A percentile compares a stretch with the other conserved stretches of the same genome.
phyloP scores from a whole-genome alignment of 2,113 vertebrate species.

The Dicentrarchus labrax region DNA sequence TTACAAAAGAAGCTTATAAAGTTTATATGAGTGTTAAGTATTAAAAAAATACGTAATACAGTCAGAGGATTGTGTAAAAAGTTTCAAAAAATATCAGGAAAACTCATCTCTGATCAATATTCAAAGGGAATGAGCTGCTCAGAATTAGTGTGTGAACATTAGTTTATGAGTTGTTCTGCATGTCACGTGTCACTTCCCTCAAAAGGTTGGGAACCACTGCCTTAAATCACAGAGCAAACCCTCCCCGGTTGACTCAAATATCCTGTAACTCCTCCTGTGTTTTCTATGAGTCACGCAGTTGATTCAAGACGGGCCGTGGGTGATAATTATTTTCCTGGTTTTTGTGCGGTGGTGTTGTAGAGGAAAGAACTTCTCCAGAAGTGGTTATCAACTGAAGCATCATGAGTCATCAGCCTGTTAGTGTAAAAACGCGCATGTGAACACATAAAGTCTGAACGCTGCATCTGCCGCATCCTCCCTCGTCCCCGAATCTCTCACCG shows the following conservation, averaged over 20 bases:
- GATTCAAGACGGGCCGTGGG: conserved; percentile 46
- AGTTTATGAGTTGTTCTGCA: no score
- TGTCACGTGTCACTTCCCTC: no score
- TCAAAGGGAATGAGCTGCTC: no score
- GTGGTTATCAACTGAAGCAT: conserved; percentile 53
- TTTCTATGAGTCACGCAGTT: conserved; percentile 41
- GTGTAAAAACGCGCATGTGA: conserved; percentile 48
- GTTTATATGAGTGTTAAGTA: no score
- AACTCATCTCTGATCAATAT: no score
- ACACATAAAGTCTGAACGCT: conserved; percentile 14
- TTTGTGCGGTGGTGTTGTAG: conserved; percentile 22
- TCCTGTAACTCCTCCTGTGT: background rate
- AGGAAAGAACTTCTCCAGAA: conserved; percentile 40
- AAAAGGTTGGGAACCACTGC: no score
- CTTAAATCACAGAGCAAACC: conserved; percentile 1
- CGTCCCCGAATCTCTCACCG: conserved; percentile 41
- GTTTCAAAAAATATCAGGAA: no score
- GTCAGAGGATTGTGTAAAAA: no score
- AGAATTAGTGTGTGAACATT: no score
- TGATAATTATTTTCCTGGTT: conserved; percentile 49
- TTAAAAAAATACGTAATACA: no score
- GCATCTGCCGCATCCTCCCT: conserved; percentile 31
- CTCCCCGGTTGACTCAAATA: conserved; percentile 11
- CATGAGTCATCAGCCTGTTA: conserved; percentile 56
- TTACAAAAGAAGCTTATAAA: no score